These are phyloP conservation scores for Ips typographus DNA, from an alignment of 1,140 invertebrate genomes.

Conservation along the genomic window DNA sequence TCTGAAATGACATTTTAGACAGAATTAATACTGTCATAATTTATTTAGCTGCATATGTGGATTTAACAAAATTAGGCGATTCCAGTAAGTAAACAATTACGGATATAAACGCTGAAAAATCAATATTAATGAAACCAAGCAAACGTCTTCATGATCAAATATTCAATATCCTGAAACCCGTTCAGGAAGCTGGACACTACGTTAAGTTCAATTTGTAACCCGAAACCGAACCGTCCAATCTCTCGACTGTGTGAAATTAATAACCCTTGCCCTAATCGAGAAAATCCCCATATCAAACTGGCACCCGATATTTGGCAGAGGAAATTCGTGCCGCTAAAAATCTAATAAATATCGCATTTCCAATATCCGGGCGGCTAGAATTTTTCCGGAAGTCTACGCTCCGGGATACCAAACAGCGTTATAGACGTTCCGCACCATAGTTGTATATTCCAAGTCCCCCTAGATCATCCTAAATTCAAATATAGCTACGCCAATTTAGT, in stretches of 20 bases:
- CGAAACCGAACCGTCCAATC: conserved; percentile 18
- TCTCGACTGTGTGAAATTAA: conserved; percentile 24
- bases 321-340: conserved; percentile 46
- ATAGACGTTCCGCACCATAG: conserved; percentile 2
- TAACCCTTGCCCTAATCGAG: conserved; percentile 30
- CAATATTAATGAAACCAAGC: too few species aligned
- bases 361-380: conserved; percentile 43
- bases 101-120: too few species aligned
- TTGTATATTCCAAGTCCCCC: background rate
- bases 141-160: too few species aligned
- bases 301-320: conserved; percentile 27
- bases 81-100: too few species aligned
- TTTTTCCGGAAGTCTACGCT: conserved; percentile 42
- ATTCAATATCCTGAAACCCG: too few species aligned
- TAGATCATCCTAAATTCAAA: background rate
- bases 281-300: conserved; percentile 33
- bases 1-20: too few species aligned
- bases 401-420: conserved; percentile 8
- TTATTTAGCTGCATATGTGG: too few species aligned
- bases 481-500: background rate
- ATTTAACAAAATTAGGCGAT: too few species aligned
- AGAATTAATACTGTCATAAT: too few species aligned
- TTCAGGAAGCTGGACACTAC: background rate
- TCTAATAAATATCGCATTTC: conserved; percentile 48
- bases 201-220: conserved; percentile 21